phyloP scores from a whole-genome alignment of 2,113 vertebrate species.

The Reinhardtius hippoglossoides region DNA sequence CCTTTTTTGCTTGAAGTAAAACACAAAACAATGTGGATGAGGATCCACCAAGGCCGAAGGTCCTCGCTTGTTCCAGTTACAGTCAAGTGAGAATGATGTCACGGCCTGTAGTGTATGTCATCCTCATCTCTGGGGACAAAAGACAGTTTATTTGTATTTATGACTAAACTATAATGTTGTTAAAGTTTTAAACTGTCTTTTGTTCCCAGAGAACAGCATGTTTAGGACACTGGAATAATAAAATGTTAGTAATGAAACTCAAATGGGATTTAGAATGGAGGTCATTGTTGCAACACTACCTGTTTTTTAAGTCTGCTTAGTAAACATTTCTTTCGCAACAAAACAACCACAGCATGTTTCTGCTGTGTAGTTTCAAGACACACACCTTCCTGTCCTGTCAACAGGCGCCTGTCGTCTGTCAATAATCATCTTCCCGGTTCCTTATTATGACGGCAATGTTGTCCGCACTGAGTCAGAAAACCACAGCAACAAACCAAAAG shows the following conservation, averaged over 20 bases:
- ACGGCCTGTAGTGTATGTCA: slow-evolving; percentile 34
- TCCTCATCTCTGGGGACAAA: not conserved
- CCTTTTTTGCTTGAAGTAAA: slow-evolving; percentile 21
- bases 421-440: slow-evolving; percentile 37
- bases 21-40: slow-evolving; percentile 24
- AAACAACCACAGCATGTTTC: slow-evolving; percentile 33
- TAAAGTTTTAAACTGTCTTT: no score
- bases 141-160: no score
- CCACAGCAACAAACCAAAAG: slow-evolving; percentile 31
- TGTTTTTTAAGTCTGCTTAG: slow-evolving; percentile 10
- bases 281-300: slow-evolving; percentile 4
- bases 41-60: slow-evolving; percentile 23
- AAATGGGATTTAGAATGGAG: not conserved
- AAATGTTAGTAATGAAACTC: slow-evolving; percentile 14
- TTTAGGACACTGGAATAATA: not conserved
- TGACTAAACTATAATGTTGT: no score
- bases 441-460: slow-evolving; percentile 32
- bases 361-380: slow-evolving; percentile 35
- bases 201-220: not conserved
- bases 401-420: slow-evolving; percentile 22
- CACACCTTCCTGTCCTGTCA: slow-evolving; percentile 25
- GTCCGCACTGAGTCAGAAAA: slow-evolving; percentile 65
- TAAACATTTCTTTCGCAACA: slow-evolving; percentile 65
- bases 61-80: slow-evolving; percentile 39
- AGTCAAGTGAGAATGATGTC: slow-evolving; percentile 59